Base-by-base conservation (phyloP, 2,113 vertebrate species). In the Channa maculata region DNA sequence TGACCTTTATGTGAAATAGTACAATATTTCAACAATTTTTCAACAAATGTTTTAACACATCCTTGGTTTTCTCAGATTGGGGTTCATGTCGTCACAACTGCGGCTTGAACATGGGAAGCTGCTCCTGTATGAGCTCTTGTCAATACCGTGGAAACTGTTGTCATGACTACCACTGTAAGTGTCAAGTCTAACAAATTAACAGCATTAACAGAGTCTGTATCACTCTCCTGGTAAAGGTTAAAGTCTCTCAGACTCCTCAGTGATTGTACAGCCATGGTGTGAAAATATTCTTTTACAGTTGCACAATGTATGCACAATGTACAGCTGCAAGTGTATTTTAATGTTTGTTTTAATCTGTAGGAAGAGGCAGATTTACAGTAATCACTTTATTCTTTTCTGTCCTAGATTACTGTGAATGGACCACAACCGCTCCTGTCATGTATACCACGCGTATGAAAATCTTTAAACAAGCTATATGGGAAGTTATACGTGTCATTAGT, bases 91-190 rank as follows among this genome's bases (percentile, higher is more conserved):
- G 58, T 2, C 12, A 79, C 71, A 72, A 70, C 61, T 92, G 88
- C n/a, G 86, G 84, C 7, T 0, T 0, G 2, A 0, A 80, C 65
- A 1, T 80, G 14, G 81, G 85, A 66, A 62, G 43, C 61, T 94
- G 93, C 63, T 93, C 93, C 59, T 94, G 93, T 63, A 2, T 3
- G 5, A 57, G 70, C 63, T 78, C 63, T 7, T 94, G 94, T 75
- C 8, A 15, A 53, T 77, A 71, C 82, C 9, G 82, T 50, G 86
- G 86, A 50, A 81, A 67, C 74, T 91, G 89, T 61, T 89, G 89
- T 38, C 1, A 59, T 36, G 89, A 91, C 77, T 91, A 83, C 77
- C 1, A 57, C 65, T 52, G 88, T 88, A 52, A 73, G 88, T 69
- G n/a, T 39, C 10, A 37, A 63, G 34, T 55, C 39, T n/a, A 44